Base-by-base conservation (phyloP, 2,113 vertebrate species). In the Phalacrocorax aristotelis region DNA sequence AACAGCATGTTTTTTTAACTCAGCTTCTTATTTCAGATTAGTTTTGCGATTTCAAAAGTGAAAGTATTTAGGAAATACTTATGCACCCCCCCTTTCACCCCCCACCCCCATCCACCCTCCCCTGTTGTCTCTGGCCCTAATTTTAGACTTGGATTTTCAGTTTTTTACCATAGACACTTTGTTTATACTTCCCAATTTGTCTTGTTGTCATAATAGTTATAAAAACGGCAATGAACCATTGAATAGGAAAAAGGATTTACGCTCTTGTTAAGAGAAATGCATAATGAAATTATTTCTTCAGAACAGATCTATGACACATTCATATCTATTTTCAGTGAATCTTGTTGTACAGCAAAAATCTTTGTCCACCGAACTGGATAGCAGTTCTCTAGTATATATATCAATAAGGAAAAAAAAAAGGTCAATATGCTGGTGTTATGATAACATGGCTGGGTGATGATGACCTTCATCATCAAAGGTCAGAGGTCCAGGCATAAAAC, bases 261-360 rank as follows among this genome's bases (percentile, higher is more conserved):
- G 4, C 60, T 62, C 34, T 54, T 2, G 0, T 92, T 83, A 81
- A 54, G 12, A 62, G 13, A 86, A 36, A 25, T 60, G 46, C 25
- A 69, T 72, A 79, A 86, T 4, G 29, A 90, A 26, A 42, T 32
- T 38, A 66, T 83, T 96, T 95, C 86, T 72, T 92, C 26, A 46
- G 85, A 90, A 95, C 4, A 81, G 51, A 74, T 32, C 49, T 92
- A 83, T 93, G 88, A 86, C 68, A 89, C 76, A 77, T 90, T 90
- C 21, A 1, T 95, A 80, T 89, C 92, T 77, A 58, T 86, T 84
- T 92, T 83, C 64, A 89, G n/a, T 94, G 91, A 96, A 83, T 95
- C 80, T 91, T 26, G 17, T 26, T 30, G 7, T 27, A 49, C 29
- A 46, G 42, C 17, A 81, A 93, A 77, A 97, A 83, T 65, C 22